Conservation (phyloP, 2,888 invertebrate genomes). For the Drosophila picticornis region DNA sequence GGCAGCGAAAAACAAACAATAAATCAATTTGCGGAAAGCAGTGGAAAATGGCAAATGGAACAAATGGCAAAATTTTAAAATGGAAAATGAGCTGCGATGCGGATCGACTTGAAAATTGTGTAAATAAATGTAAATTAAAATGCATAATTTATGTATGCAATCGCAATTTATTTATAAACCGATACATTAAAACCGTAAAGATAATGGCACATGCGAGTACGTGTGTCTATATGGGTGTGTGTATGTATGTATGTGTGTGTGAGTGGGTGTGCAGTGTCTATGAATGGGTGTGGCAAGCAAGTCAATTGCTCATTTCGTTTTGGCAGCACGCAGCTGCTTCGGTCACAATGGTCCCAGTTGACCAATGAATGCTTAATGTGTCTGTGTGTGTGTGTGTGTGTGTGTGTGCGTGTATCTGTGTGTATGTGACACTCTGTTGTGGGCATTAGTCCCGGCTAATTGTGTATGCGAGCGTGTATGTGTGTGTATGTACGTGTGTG, state of each 20-base stretch:
- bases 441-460: constrained; percentile 67
- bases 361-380: constrained; percentile 79
- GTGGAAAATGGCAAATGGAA: constrained; percentile 28
- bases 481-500: constrained; percentile 20
- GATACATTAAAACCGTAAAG: constrained; percentile 80
- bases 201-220: constrained; percentile 57
- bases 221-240: not conserved
- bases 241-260: not conserved
- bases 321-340: constrained; percentile 76
- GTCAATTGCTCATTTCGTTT: constrained; percentile 82
- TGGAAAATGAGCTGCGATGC: constrained; percentile 63
- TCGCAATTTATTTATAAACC: constrained; percentile 81
- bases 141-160: constrained; percentile 76
- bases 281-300: constrained; percentile 44
- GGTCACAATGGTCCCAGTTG: constrained; percentile 69
- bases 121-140: constrained; percentile 82
- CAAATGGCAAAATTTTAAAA: constrained; percentile 29
- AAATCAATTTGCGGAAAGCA: constrained; percentile 28
- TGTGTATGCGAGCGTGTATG: constrained; percentile 41
- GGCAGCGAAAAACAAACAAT: constrained; percentile 8
- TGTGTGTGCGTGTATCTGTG: constrained; percentile 36
- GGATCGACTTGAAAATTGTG: constrained; percentile 69
- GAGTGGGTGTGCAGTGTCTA: not conserved
- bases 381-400: constrained; percentile 21
- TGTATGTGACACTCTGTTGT: constrained; percentile 39